These are phyloP conservation scores for Nannoperca australis DNA, from an alignment of 2,797 vertebrate genomes.

Conservation along the genomic window DNA sequence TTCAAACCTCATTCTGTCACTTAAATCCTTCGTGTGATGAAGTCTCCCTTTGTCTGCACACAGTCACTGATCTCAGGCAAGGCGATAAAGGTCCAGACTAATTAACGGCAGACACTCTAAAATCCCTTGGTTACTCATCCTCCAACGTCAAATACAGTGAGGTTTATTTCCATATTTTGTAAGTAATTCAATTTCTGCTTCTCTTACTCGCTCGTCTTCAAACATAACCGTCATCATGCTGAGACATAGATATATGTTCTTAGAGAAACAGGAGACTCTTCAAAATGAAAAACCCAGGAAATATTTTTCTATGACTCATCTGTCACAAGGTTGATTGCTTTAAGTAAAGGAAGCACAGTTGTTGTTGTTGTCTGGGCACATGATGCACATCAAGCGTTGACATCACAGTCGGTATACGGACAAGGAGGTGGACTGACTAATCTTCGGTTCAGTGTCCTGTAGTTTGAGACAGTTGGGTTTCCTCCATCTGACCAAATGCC, in stretches of 20 bases:
- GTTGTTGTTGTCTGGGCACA: slow-evolving; percentile 30
- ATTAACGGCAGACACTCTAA: slow-evolving; percentile 48
- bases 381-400: slow-evolving; percentile 43
- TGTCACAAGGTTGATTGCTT: slow-evolving; percentile 51
- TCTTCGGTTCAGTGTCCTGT: slow-evolving; percentile 6
- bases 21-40: slow-evolving; percentile 49
- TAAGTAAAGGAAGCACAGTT: slow-evolving; percentile 29
- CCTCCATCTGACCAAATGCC: slow-evolving; percentile 25
- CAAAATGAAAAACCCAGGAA: slow-evolving; percentile 29
- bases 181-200: background rate
- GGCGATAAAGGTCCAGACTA: slow-evolving; percentile 47
- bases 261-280: background rate
- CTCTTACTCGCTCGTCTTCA: background rate
- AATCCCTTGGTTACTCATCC: slow-evolving; percentile 48
- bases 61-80: slow-evolving; percentile 51
- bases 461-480: slow-evolving; percentile 17
- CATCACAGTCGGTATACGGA: slow-evolving; percentile 11
- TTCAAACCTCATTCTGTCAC: slow-evolving; percentile 70
- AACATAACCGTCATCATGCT: slow-evolving; percentile 2
- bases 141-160: slow-evolving; percentile 19
- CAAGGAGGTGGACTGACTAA: slow-evolving; percentile 14
- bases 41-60: slow-evolving; percentile 51
- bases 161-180: slow-evolving; percentile 31
- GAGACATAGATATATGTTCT: slow-evolving; percentile 1
- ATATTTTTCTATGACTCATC: slow-evolving; percentile 51